Conservation (phyloP, 92 coral and sea anemone species). For the Parazoanthus swiftii region DNA sequence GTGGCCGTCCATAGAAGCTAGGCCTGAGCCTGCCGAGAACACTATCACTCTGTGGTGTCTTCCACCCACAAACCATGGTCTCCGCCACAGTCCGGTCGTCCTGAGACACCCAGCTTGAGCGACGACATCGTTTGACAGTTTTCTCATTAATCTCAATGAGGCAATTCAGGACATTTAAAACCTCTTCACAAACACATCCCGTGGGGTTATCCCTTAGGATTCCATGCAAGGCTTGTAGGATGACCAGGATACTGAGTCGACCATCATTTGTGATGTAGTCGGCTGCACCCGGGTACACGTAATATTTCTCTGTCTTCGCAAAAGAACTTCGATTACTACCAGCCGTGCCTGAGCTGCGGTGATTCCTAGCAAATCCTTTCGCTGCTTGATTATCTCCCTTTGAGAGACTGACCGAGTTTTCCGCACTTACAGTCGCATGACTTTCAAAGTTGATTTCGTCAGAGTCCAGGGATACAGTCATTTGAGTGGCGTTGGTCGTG, state of each 20-base stretch:
- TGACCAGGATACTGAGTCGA: constrained; percentile 75
- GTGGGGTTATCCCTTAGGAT: constrained; percentile 79
- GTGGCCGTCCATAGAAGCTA: constrained; percentile 84
- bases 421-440: neutral
- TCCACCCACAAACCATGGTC: constrained; percentile 73
- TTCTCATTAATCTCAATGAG: constrained; percentile 64
- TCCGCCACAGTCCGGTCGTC: constrained; percentile 86
- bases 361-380: constrained; percentile 33
- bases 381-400: constrained; percentile 15
- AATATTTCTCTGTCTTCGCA: constrained; percentile 67
- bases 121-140: constrained; percentile 53
- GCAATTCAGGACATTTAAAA: constrained; percentile 66
- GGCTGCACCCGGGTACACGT: constrained; percentile 86
- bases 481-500: constrained; percentile 14
- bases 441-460: constrained; percentile 27
- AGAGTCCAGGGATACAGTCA: constrained; percentile 15
- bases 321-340: constrained; percentile 58
- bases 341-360: constrained; percentile 44
- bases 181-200: constrained; percentile 77
- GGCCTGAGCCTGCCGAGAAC: constrained; percentile 78
- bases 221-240: constrained; percentile 80
- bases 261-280: constrained; percentile 92
- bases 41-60: constrained; percentile 78
- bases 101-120: constrained; percentile 62
- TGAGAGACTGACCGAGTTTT: neutral